Base-by-base conservation (phyloP, 1,140 invertebrate species). In the Ips typographus region DNA sequence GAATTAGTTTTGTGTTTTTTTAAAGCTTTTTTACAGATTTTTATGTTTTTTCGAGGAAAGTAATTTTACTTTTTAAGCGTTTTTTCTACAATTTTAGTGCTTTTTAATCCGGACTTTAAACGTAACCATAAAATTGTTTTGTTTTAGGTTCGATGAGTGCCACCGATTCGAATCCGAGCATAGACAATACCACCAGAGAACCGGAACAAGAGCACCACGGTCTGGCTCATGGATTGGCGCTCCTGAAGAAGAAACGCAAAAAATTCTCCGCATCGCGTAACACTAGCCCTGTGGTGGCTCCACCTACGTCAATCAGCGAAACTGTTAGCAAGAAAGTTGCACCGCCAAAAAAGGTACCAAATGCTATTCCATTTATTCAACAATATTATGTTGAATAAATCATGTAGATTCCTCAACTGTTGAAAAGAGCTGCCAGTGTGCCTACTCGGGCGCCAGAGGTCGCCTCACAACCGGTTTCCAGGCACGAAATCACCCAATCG, bases 231-330 rank as follows among this genome's bases (percentile, higher is more conserved):
- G 90, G 89, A 8, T 78, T 92, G 59, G 89, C 89, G 0, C 85
- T 90, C 1, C 81, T 92, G 22, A 89, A 88, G 72, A 87, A 87
- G 72, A 93, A 92, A 79, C 85, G 90, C 49, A 91, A 91, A 79
- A 91, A 91, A 75, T 92, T 92, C 79, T 91, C 89, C 1, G 86
- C 89, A 42, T 91, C 90, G 37, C 84, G 91, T 65, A 87, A 89
- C 62, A 86, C 87, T 41, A 87, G 85, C 44, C 86, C 87, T 2
- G 83, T 81, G 41, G 82, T 84, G 51, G 79, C 81, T 7, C 76
- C 79, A 2, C 72, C 79, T 38, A 72, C 70, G 79, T 64, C 74
- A 60, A 67, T 75, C 71, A 74, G 73, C 71, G 39, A 76, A 70
- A 65, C 71, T 71, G 41, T 70, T 49, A 40, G 44, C 22, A 69